Evolutionary conservation across 64 coral and sea anemone species (phyloP).

Genomic region (Orbicella faveolata): DNA sequence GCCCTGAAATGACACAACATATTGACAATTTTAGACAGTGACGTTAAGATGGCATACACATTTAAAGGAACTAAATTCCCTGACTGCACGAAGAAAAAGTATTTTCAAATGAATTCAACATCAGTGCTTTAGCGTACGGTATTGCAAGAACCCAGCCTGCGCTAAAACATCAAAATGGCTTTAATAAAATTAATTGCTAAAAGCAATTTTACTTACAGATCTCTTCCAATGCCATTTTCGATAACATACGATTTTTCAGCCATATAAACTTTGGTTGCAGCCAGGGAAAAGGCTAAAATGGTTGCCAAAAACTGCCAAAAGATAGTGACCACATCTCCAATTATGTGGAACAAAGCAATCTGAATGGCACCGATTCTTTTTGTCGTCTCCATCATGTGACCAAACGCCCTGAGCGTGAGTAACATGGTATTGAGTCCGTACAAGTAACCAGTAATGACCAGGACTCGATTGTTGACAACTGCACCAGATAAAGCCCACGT

Average conservation of each 20-base stretch:
- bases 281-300: constrained; percentile 24
- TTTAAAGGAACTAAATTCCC: no score
- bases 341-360: constrained; percentile 6
- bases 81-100: no score
- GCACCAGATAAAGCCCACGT: background rate
- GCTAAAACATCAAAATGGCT: no score
- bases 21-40: no score
- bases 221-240: background rate
- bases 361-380: constrained; percentile 3
- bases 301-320: constrained; percentile 23
- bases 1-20: no score
- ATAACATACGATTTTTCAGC: background rate
- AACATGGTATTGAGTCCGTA: constrained; percentile 21
- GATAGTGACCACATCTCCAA: background rate
- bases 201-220: background rate
- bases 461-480: background rate
- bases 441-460: background rate
- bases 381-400: constrained; percentile 9
- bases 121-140: no score
- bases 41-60: no score
- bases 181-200: no score
- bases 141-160: no score
- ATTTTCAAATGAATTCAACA: no score
- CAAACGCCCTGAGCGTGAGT: constrained; percentile 16
- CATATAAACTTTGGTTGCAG: constrained; percentile 12